Base-by-base conservation (phyloP, 2,797 vertebrate species). In the Centroberyx gerrardi region DNA sequence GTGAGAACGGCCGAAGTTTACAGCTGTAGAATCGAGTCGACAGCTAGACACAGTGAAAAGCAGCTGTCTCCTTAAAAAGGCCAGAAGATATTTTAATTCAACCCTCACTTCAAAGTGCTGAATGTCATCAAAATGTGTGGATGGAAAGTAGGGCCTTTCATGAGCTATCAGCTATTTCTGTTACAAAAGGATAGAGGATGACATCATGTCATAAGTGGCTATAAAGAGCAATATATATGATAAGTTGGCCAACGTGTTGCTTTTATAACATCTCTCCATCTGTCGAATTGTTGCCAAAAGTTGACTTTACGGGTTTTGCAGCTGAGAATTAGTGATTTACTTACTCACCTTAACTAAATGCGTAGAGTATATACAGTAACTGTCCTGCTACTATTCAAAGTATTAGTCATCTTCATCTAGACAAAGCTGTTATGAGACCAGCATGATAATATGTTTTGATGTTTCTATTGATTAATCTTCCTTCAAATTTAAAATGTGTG, bases 51-150 rank as follows among this genome's bases (percentile, higher is more conserved):
- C 42, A 74, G 42, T 40, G 61, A 74, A 81, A 70, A 60, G 42
- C 58, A 80, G 66, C 31, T 62, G 64, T 68, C 52, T 59, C 46
- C 48, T 33, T 38, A 22, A 22, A 29, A 55, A 62, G 61, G 40
- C 51, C 59, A 52, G 59, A 68, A 69, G 72, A 38, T 48, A 18
- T 14, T 27, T 22, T 10, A 22, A 69, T 49, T 80, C 46, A 62
- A 72, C 59, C 22, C 71, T 28, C 31, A 70, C 38, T 46, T 17
- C 36, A 2, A 64, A 71, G 44, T 56, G 36, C 8, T 27, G 31
- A 76, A 56, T 49, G 48, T 52, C 60, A 29, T 29, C 58, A 75
- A 38, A 56, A 69, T 38, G 59, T 52, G 68, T 76, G 55, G 42
- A 51, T 53, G 4, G 1, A 68, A 69, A 61, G 18, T n/a, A 52